Conservation (phyloP, 2,888 invertebrate species). For the Ochropleura leucogaster region DNA sequence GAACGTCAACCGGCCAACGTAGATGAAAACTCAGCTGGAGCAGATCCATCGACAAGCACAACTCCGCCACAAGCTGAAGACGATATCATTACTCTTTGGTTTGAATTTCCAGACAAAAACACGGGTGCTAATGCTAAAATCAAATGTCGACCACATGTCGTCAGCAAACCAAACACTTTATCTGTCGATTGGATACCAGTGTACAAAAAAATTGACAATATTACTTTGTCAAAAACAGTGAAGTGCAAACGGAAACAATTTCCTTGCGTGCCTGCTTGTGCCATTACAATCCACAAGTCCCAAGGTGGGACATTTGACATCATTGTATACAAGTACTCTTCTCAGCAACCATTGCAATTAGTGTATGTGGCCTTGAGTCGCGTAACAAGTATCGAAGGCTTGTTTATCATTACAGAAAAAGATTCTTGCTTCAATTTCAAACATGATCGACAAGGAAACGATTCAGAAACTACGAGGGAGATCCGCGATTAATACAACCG, state of each 20-base stretch:
- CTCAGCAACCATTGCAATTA: neutral
- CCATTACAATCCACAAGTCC: conserved; percentile 1
- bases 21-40: too few relatives aligned
- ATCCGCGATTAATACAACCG: neutral
- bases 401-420: neutral
- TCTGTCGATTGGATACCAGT: neutral
- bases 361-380: conserved; percentile 5
- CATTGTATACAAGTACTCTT: conserved; percentile 3
- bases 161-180: conserved; percentile 2
- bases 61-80: neutral
- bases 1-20: neutral
- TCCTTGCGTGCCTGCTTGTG: neutral
- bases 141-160: neutral
- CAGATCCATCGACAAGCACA: too few relatives aligned
- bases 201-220: neutral
- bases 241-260: conserved; percentile 11
- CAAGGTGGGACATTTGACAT: conserved; percentile 7
- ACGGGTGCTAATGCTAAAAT: too few relatives aligned
- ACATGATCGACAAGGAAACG: neutral
- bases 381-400: conserved; percentile 1
- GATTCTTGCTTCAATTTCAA: neutral
- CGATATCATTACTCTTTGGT: too few relatives aligned
- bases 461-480: neutral
- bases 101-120: too few relatives aligned
- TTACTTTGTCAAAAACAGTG: conserved; percentile 7